These are phyloP conservation scores for Heliconius ismenius DNA, from an alignment of 2,888 invertebrate species.

Conservation along the genomic window DNA sequence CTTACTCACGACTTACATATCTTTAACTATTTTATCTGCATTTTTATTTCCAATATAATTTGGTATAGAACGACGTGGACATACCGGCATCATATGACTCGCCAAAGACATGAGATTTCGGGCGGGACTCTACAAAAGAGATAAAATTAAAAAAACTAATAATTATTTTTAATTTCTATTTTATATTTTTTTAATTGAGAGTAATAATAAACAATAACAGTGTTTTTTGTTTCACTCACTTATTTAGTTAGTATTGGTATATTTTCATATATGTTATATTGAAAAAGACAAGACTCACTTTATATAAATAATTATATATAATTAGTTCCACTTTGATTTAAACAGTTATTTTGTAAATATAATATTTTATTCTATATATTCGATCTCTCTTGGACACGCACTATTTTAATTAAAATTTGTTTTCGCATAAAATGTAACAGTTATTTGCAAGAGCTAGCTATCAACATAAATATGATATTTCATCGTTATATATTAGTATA, in stretches of 20 bases:
- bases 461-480: too few relatives aligned
- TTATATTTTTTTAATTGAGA: not conserved
- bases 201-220: not conserved
- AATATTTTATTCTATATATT: too few relatives aligned
- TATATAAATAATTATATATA: not conserved
- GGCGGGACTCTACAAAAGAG: conserved; percentile 54
- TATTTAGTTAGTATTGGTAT: too few relatives aligned
- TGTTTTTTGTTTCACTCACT: not conserved
- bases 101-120: conserved; percentile 71
- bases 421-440: too few relatives aligned
- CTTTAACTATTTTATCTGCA: conserved; percentile 57
- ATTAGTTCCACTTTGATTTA: too few relatives aligned
- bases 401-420: too few relatives aligned
- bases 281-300: not conserved
- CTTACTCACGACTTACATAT: conserved; percentile 55
- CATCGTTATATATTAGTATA: too few relatives aligned
- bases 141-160: not conserved
- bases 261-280: not conserved
- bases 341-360: too few relatives aligned
- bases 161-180: not conserved
- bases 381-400: too few relatives aligned
- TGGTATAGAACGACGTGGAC: conserved; percentile 64
- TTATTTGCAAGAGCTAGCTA: too few relatives aligned
- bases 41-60: conserved; percentile 59
- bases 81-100: conserved; percentile 69